A percentile compares a stretch with the other conserved stretches of the same genome.
Evolutionary conservation across 2,888 invertebrate genomes (phyloP).

Genomic region (Leptarthrus brevirostris): DNA sequence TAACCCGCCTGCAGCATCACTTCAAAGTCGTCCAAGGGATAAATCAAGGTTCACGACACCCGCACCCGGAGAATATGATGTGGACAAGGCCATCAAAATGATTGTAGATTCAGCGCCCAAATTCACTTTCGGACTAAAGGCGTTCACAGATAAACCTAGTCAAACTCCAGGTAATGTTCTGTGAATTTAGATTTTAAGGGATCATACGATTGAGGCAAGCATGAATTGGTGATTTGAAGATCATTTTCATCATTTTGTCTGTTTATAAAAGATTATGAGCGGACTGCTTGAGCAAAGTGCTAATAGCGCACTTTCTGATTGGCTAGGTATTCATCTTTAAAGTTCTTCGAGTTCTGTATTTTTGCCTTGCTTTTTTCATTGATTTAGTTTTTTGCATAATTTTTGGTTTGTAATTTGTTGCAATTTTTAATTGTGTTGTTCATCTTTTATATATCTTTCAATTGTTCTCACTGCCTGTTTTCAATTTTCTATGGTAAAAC

Average conservation of each 20-base stretch:
- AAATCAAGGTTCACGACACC: slow-evolving; percentile 73
- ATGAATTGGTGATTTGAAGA: slow-evolving; percentile 20
- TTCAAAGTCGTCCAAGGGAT: slow-evolving; percentile 77
- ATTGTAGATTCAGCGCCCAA: slow-evolving; percentile 70
- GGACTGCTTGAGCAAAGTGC: slow-evolving; percentile 22
- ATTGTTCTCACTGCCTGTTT: too few species aligned
- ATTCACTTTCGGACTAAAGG: slow-evolving; percentile 81
- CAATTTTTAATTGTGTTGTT: too few species aligned
- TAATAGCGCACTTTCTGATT: too few species aligned
- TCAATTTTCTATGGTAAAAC: too few species aligned
- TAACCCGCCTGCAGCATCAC: slow-evolving; percentile 79
- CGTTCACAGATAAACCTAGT: slow-evolving; percentile 71
- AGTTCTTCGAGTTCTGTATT: too few species aligned
- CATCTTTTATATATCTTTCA: too few species aligned
- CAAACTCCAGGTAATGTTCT: slow-evolving; percentile 74
- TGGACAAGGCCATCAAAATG: slow-evolving; percentile 75
- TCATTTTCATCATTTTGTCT: slow-evolving; percentile 12
- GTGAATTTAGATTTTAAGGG: slow-evolving; percentile 21
- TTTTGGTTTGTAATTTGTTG: too few species aligned
- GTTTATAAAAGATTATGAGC: too few species aligned
- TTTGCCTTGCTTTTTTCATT: too few species aligned
- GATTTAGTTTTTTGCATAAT: too few species aligned
- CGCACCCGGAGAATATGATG: slow-evolving; percentile 91
- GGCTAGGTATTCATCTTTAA: too few species aligned
- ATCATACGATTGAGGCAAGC: slow-evolving; percentile 11